Percentiles rank a stretch among this genome's conserved stretches.
Conservation (phyloP, 2,888 invertebrate genomes). For the Calameuta filiformis region DNA sequence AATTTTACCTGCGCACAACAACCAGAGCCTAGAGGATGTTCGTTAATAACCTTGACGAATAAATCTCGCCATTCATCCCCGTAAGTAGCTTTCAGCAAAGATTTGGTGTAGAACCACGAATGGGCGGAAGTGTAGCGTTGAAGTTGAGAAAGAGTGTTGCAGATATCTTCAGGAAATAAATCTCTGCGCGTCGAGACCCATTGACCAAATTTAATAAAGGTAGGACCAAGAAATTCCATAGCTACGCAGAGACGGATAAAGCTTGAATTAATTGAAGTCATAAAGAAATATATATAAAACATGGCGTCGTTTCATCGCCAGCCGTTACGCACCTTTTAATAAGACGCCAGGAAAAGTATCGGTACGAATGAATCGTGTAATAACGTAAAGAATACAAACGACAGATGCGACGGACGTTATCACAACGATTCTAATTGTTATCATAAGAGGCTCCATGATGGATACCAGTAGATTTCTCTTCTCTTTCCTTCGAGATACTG, state of each 20-base stretch:
- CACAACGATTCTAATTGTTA: constrained; percentile 36
- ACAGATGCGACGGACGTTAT: constrained; percentile 35
- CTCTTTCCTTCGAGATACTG: neutral
- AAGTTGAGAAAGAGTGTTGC: constrained; percentile 58
- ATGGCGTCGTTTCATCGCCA: neutral
- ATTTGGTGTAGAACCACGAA: constrained; percentile 61
- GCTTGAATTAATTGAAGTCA: neutral
- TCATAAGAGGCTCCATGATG: constrained; percentile 25
- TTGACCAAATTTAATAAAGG: constrained; percentile 69
- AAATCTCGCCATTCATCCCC: constrained; percentile 60
- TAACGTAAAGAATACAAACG: constrained; percentile 35
- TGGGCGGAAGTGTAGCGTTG: constrained; percentile 59
- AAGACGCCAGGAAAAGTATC: constrained; percentile 34
- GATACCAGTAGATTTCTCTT: constrained; percentile 5
- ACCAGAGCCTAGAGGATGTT: constrained; percentile 67
- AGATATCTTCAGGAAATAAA: constrained; percentile 65
- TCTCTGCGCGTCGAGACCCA: constrained; percentile 68
- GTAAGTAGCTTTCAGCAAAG: constrained; percentile 52
- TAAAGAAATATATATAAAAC: neutral
- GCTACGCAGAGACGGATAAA: constrained; percentile 35
- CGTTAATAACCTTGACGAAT: constrained; percentile 58
- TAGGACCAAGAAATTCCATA: constrained; percentile 65
- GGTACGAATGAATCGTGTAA: constrained; percentile 35
- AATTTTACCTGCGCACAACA: constrained; percentile 67
- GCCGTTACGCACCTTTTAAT: constrained; percentile 34